Base-by-base conservation (phyloP, 2,888 invertebrate species). In the Chrysolina oricalcia region DNA sequence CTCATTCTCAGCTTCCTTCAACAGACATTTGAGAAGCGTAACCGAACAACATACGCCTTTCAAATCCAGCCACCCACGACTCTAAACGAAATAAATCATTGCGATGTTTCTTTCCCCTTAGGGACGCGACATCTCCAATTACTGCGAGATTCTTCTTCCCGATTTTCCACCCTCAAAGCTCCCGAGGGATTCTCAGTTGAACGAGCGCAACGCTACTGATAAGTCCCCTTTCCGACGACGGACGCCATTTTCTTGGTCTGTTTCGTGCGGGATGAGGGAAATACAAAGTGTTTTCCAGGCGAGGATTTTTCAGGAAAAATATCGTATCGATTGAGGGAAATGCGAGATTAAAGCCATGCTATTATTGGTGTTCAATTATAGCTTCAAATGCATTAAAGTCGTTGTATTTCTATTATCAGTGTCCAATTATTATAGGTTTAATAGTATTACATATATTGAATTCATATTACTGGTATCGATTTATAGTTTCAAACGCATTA, bases 51-150 rank as follows among this genome's bases (percentile, higher is more conserved):
- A 83, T 83, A 84, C 85, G 85, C 86, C 84, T 85, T 85, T 84
- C 83, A 84, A 84, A 85, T 83, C 81, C 82, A 82, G 79, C 85
- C 85, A 84, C 84, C 86, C 85, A 83, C 84, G 83, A 83, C 81
- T 82, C 75, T 81, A 83, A 84, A 84, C 83, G 82, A 85, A 85
- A 86, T 86, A 86, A 86, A 86, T 86, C 86, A 85, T 27, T n/a
- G 59, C 72, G 56, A 67, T 76, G 74, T 79, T 77, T 82, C 82
- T 79, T 77, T 82, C 82, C 85, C 86, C 84, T 84, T 81, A 81
- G 81, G 79, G 79, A 81, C 77, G 80, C 77, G 80, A 80, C 80
- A 81, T 79, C 81, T 83, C 82, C 83, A 83, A 83, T 83, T 83
- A 82, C 83, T 75, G 70, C 78, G 74, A 77, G 69, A 74, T 70